These are phyloP conservation scores for Xanthorhoe designata DNA, from an alignment of 2,888 invertebrate genomes.

Conservation along the genomic window DNA sequence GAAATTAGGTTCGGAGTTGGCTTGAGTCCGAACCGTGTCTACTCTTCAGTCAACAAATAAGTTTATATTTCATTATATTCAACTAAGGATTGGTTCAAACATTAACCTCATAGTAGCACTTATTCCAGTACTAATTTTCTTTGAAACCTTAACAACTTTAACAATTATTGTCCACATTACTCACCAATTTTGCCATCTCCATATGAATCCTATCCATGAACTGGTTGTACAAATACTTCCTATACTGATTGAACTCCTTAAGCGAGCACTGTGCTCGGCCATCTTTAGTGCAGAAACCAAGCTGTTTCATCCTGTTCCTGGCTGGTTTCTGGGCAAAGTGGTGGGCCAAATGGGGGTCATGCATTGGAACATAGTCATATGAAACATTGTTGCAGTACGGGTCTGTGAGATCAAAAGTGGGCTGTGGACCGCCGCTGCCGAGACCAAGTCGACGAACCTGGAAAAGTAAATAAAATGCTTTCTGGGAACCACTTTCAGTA, in stretches of 20 bases:
- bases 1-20: conserved; percentile 5
- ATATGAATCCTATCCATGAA: conserved; percentile 83
- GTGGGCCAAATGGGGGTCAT: conserved; percentile 84
- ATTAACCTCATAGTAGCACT: no score
- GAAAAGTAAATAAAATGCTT: conserved; percentile 13
- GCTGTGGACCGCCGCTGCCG: conserved; percentile 59
- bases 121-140: no score
- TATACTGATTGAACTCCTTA: conserved; percentile 88
- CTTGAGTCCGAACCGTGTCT: background rate
- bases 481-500: background rate
- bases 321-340: conserved; percentile 77
- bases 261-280: conserved; percentile 87
- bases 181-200: conserved; percentile 71
- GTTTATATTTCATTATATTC: background rate
- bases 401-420: conserved; percentile 75
- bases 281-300: conserved; percentile 85
- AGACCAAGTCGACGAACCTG: conserved; percentile 75
- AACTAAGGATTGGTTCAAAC: no score
- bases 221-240: conserved; percentile 85
- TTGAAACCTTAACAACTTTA: background rate
- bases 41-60: background rate
- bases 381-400: conserved; percentile 79
- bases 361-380: conserved; percentile 85
- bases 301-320: conserved; percentile 72
- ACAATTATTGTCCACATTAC: conserved; percentile 22